Evolutionary conservation across 2,797 vertebrate species (phyloP).

Genomic region (Propithecus perrieri): DNA sequence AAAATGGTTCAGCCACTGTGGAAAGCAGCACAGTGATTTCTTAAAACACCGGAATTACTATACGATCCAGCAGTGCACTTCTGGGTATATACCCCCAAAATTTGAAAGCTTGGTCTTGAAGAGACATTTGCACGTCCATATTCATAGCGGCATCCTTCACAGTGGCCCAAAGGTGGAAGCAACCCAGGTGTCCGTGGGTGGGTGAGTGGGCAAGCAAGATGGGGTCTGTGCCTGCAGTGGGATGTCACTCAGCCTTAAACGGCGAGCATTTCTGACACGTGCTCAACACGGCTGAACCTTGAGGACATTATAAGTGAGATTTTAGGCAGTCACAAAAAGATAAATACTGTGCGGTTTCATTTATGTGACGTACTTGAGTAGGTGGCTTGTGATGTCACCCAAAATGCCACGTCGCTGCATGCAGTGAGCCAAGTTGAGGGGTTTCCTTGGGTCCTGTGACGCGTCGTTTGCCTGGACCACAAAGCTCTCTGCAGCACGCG

Average conservation of each 20-base stretch:
- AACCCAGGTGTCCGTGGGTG: background rate
- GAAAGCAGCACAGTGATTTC: background rate
- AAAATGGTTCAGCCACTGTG: background rate
- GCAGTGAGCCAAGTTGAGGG: background rate
- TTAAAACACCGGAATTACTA: background rate
- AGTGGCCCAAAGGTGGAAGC: background rate
- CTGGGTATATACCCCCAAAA: background rate
- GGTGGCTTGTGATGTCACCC: background rate
- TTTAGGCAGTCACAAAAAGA: background rate
- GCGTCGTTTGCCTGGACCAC: fast-evolving
- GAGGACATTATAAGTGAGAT: background rate
- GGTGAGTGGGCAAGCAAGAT: background rate
- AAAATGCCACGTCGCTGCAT: background rate
- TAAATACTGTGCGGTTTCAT: background rate
- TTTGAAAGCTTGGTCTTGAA: background rate
- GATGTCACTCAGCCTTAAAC: no score
- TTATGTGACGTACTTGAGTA: background rate
- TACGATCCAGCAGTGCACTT: background rate
- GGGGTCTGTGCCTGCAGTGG: fast-evolving
- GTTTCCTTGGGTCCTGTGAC: background rate
- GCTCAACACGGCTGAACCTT: background rate
- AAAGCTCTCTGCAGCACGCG: background rate
- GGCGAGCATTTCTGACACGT: background rate
- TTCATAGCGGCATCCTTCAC: background rate
- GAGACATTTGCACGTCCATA: background rate